Conservation (phyloP, 2,113 vertebrate species). For the Cromileptes altivelis region DNA sequence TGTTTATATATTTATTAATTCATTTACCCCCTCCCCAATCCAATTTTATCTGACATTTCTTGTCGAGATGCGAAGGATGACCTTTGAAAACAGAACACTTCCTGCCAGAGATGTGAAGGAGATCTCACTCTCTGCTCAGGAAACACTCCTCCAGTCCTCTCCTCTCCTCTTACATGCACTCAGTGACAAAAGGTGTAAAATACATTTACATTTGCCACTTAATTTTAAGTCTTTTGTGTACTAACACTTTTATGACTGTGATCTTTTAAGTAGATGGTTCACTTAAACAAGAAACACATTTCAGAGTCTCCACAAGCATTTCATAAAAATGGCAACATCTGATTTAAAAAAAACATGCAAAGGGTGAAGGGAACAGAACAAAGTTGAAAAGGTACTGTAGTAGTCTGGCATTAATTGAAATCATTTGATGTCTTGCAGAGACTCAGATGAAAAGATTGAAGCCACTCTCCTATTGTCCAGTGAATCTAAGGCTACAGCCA, state of each 20-base stretch:
- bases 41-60: conserved; percentile 95
- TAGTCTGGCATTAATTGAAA: no score
- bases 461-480: neutral
- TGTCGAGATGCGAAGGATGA: conserved; percentile 90
- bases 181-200: neutral
- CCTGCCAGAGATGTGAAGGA: conserved; percentile 66
- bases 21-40: conserved; percentile 86
- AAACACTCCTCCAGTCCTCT: conserved; percentile 38
- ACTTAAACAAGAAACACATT: no score
- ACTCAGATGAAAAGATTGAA: neutral
- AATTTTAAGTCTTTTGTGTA: neutral
- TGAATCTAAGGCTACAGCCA: no score
- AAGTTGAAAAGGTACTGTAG: neutral
- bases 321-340: neutral
- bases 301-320: neutral
- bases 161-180: neutral
- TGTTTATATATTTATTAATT: conserved; percentile 90
- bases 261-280: neutral
- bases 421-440: neutral
- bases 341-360: neutral
- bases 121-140: conserved; percentile 57
- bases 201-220: neutral
- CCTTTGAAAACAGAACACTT: conserved; percentile 91
- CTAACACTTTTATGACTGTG: neutral
- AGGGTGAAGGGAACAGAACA: neutral